These are phyloP conservation scores for Candoia aspera DNA, from an alignment of 2,113 vertebrate species.

Conservation along the genomic window DNA sequence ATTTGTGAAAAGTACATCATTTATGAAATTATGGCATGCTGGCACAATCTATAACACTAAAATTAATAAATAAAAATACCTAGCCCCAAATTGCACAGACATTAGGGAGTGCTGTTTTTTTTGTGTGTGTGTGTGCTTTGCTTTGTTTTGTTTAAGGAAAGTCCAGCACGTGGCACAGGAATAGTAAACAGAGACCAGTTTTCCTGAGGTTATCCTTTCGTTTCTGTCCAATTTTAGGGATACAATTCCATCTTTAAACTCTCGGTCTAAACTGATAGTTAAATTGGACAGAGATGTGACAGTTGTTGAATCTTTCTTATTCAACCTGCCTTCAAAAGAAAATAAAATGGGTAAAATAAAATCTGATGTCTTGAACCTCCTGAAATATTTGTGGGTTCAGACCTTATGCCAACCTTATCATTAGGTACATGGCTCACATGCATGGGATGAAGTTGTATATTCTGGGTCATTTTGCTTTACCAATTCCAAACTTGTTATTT, in stretches of 20 bases:
- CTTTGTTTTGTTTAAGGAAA: background rate
- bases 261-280: background rate
- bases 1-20: constrained; percentile 49
- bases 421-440: too few relatives aligned
- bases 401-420: background rate
- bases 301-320: background rate
- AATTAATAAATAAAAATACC: constrained; percentile 41
- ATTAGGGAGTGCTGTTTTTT: constrained; percentile 4
- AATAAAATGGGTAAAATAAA: background rate
- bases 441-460: background rate
- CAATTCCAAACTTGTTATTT: too few relatives aligned
- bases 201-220: background rate
- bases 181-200: constrained; percentile 9
- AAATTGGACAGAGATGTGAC: constrained; percentile 1
- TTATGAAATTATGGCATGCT: constrained; percentile 58
- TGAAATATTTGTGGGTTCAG: background rate
- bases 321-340: background rate
- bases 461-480: too few relatives aligned
- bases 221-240: background rate
- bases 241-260: constrained; percentile 12
- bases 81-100: constrained; percentile 14
- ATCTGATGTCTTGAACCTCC: background rate
- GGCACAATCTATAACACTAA: constrained; percentile 49
- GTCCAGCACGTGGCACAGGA: background rate
- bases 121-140: too few relatives aligned